Evolutionary conservation across 2,888 invertebrate genomes (phyloP), one percentile per base, ranked within the genome.

Genomic region (Fragum fragum): DNA sequence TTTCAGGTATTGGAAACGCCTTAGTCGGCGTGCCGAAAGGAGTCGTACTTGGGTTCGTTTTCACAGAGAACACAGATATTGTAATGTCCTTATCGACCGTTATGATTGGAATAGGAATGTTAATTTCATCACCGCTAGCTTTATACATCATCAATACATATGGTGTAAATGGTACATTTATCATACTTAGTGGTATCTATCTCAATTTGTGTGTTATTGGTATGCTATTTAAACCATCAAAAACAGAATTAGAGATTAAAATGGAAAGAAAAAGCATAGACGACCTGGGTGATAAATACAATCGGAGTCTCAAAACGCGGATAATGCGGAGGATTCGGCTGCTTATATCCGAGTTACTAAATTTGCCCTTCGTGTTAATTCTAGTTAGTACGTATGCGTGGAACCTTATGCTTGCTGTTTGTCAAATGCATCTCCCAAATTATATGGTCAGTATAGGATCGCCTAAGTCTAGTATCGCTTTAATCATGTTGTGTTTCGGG

Each of bases 41-140:
- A 16, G 80, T 89, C 0, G 76, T 82, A 11, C 73, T 85, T 6
- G 87, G 83, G 0, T 89, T 81, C 77, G 86, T 87, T 53, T 89
- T 87, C 47, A 53, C 79, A n/a, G 74, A 79, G 69, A 73, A 79
- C 21, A 73, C 81, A 42, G 79, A 86, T 32, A 47, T 76, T 7
- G 69, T 86, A 14, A 81, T 86, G 11, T 68, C 81, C 5, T 21
- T 79, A 0, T 74, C 78, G 2, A 72, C 73, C 36, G 75, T 77
- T 0, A 83, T 84, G 7, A 75, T 86, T 3, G 88, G 86, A 1
- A 16, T 87, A 9, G 88, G 81, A 5, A 87, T 87, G 78, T 81
- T 87, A 11, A 36, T 80, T 2, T 77, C 86, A 7, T 85, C 88
- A 5, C 85, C 87, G 26, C 28, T 88, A 2, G 79, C 86, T 7